These are phyloP conservation scores for Muscicapa striata DNA, from an alignment of 2,797 vertebrate species.

Conservation along the genomic window DNA sequence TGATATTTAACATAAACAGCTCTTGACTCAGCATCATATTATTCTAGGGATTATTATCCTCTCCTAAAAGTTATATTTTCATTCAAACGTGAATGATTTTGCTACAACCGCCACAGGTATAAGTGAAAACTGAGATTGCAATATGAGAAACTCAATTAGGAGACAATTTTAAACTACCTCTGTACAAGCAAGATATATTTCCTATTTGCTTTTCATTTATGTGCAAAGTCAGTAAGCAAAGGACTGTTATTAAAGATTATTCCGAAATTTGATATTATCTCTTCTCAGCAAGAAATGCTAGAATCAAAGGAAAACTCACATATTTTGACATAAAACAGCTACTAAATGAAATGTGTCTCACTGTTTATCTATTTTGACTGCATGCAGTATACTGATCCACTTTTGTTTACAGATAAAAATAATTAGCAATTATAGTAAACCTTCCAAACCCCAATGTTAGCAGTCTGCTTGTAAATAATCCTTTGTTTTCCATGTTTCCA, in stretches of 20 bases:
- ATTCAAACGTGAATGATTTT: neutral
- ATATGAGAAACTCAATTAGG: neutral
- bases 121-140: neutral
- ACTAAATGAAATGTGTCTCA: neutral
- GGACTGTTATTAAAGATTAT: neutral
- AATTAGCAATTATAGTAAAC: neutral
- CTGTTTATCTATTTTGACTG: slow-evolving; percentile 8
- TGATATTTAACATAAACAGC: accelerated
- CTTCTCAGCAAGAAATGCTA: neutral
- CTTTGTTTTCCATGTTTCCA: neutral
- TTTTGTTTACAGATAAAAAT: slow-evolving; percentile 13
- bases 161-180: neutral
- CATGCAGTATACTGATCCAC: neutral
- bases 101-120: neutral
- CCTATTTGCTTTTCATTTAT: slow-evolving; percentile 21
- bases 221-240: neutral
- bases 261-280: neutral
- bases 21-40: neutral
- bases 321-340: neutral
- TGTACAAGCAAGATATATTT: neutral
- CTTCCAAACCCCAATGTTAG: neutral
- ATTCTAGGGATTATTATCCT: neutral
- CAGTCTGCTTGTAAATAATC: neutral
- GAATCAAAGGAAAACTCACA: slow-evolving; percentile 2
- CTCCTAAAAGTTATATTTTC: neutral